These are phyloP conservation scores for Stenopsyche tienmushanensis DNA, from an alignment of 1,140 invertebrate genomes.

Conservation along the genomic window DNA sequence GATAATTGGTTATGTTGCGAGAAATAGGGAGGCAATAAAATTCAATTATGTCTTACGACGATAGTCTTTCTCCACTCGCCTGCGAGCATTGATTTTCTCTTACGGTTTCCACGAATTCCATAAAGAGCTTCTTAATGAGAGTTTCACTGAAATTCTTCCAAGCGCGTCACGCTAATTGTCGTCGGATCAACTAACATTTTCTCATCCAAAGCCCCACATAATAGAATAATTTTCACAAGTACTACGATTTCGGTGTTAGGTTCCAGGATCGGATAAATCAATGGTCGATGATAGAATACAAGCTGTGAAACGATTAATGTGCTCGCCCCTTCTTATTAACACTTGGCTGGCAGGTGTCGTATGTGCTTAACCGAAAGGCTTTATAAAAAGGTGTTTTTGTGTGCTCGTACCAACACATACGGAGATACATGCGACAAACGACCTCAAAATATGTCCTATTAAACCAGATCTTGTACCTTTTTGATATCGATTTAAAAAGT, in stretches of 20 bases:
- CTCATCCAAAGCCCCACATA: conserved; percentile 13
- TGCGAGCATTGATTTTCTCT: conserved; percentile 4
- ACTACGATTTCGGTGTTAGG: no score
- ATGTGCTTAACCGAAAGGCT: not conserved
- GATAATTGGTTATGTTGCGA: no score
- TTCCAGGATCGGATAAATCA: no score
- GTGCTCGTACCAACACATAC: not conserved
- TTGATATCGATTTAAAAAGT: no score
- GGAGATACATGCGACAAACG: not conserved
- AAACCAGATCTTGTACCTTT: no score
- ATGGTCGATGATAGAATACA: conserved; percentile 1
- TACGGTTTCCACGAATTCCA: conserved; percentile 5
- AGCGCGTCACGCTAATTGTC: conserved; percentile 1
- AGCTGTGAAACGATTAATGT: conserved; percentile 7
- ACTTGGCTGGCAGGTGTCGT: conserved; percentile 1
- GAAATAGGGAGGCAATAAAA: no score
- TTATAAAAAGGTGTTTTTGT: not conserved
- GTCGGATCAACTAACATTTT: not conserved
- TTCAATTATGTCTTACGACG: no score
- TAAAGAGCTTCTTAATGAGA: conserved; percentile 3
- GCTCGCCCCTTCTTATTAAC: conserved; percentile 13
- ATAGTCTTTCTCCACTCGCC: no score
- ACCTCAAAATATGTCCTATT: no score
- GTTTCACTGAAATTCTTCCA: conserved; percentile 3
- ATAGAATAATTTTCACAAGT: not conserved